Evolutionary conservation across 1,140 invertebrate genomes (phyloP).

Genomic region (Stegodyphus mimosarum): DNA sequence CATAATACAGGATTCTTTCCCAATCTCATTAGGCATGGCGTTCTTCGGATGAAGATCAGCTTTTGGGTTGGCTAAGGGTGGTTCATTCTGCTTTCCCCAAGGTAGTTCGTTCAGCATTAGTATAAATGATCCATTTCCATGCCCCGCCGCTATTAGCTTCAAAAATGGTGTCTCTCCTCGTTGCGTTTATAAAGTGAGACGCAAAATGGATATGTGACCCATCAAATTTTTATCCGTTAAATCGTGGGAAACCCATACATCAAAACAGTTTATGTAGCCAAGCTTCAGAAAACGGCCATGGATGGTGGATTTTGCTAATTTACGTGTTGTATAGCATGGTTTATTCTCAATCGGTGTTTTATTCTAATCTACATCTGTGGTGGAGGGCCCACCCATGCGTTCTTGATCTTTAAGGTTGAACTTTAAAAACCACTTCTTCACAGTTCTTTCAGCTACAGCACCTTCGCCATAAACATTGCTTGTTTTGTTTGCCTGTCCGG

Average conservation of each 20-base stretch:
- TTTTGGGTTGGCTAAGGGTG: neutral
- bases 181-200: constrained; percentile 2
- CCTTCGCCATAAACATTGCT: neutral
- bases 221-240: neutral
- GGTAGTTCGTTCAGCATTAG: constrained; percentile 8
- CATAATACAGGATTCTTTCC: constrained; percentile 29
- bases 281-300: neutral
- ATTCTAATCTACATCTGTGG: neutral
- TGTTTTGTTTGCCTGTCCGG: neutral
- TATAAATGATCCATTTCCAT: constrained; percentile 3
- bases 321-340: neutral
- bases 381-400: neutral
- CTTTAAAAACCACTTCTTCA: neutral
- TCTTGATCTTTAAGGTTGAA: neutral
- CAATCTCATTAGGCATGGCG: constrained; percentile 22
- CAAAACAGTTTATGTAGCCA: constrained; percentile 17
- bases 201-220: constrained; percentile 5
- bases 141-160: neutral
- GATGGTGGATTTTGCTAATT: neutral
- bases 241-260: neutral
- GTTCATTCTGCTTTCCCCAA: neutral
- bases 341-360: constrained; percentile 19
- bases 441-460: constrained; percentile 1
- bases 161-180: no score
- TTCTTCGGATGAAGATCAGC: neutral